These are phyloP conservation scores for Zaprionus inermis DNA, from an alignment of 1,140 invertebrate species.

Conservation along the genomic window DNA sequence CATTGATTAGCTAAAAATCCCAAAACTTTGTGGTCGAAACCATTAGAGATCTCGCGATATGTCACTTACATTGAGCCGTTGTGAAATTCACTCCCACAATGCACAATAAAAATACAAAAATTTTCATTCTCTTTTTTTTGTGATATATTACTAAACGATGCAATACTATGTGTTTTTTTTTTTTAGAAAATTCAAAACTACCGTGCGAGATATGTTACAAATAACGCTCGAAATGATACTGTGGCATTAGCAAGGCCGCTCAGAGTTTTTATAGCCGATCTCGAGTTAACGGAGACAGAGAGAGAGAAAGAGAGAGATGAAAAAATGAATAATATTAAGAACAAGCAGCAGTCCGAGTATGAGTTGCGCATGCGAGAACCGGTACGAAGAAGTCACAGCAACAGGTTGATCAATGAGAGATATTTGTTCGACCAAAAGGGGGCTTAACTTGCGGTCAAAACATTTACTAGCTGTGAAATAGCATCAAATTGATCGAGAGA, in stretches of 20 bases:
- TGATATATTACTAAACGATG: not conserved
- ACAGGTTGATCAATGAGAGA: slow-evolving; percentile 24
- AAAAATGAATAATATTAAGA: slow-evolving; percentile 14
- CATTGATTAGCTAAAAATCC: slow-evolving; percentile 1
- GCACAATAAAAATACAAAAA: slow-evolving; percentile 30
- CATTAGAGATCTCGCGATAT: not conserved
- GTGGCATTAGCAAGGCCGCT: slow-evolving; percentile 10
- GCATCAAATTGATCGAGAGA: not conserved
- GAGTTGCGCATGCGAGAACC: slow-evolving; percentile 30
- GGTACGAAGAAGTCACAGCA: slow-evolving; percentile 31
- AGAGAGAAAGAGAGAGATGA: not conserved
- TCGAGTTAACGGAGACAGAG: slow-evolving; percentile 4
- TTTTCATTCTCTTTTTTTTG: slow-evolving; percentile 26
- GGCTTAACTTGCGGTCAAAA: slow-evolving; percentile 45
- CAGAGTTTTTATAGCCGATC: slow-evolving; percentile 41
- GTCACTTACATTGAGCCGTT: slow-evolving; percentile 48
- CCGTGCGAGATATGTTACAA: not conserved
- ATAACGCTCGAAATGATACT: slow-evolving; percentile 32
- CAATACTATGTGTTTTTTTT: not conserved
- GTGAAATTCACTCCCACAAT: slow-evolving; percentile 35
- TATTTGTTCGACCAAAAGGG: slow-evolving; percentile 15
- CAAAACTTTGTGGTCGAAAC: not conserved
- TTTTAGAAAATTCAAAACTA: not conserved
- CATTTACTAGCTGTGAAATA: slow-evolving; percentile 18
- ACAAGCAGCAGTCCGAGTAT: slow-evolving; percentile 7